These are phyloP conservation scores for Phaethornis superciliosus DNA, from an alignment of 2,113 vertebrate genomes.

Conservation along the genomic window DNA sequence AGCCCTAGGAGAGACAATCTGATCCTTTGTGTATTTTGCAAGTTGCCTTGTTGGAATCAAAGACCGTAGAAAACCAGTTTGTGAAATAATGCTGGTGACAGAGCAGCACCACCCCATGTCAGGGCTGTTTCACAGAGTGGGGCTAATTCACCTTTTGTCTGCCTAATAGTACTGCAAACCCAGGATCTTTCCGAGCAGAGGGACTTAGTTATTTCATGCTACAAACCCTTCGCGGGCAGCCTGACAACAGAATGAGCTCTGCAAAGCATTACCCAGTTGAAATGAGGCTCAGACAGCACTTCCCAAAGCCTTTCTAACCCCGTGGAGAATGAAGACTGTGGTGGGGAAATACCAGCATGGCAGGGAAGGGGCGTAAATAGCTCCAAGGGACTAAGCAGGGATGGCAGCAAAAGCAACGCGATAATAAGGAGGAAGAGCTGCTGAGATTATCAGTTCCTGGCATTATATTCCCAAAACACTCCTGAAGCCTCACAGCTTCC, in stretches of 20 bases:
- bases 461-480: slow-evolving; percentile 63
- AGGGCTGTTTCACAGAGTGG: slow-evolving; percentile 47
- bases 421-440: slow-evolving; percentile 42
- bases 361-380: not conserved
- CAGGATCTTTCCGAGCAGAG: not conserved
- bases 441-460: slow-evolving; percentile 64
- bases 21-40: slow-evolving; percentile 23
- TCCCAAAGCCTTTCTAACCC: not conserved
- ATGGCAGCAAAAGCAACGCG: slow-evolving; percentile 34
- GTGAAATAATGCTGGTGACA: slow-evolving; percentile 37
- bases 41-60: slow-evolving; percentile 53
- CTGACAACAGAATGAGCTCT: not conserved
- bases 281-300: not conserved
- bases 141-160: slow-evolving; percentile 62
- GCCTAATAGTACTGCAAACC: not conserved
- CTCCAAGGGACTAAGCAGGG: not conserved
- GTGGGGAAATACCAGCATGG: slow-evolving; percentile 29
- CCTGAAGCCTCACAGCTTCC: slow-evolving; percentile 61
- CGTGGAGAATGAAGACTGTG: not conserved
- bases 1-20: slow-evolving; percentile 23
- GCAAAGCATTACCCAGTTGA: not conserved
- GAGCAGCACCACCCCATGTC: slow-evolving; percentile 45
- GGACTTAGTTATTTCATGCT: not conserved
- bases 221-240: slow-evolving; percentile 5
- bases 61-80: slow-evolving; percentile 56